Evolutionary conservation across 2,113 vertebrate genomes (phyloP), one percentile per base, ranked within the genome.

Genomic region (Oostethus manadensis): DNA sequence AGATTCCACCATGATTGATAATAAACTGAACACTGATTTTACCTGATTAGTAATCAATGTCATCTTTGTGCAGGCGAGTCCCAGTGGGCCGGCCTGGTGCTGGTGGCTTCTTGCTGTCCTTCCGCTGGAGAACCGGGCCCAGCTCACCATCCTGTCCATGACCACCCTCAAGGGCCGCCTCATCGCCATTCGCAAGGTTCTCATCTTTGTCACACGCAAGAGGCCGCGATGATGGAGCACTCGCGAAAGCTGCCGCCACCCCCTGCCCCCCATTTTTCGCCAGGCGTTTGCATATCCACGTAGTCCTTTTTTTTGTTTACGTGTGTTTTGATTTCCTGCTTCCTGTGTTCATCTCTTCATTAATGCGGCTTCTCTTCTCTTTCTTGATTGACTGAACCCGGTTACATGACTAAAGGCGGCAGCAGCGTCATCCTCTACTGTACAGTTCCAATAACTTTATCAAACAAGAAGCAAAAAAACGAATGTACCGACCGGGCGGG

Each of bases 71-170:
- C 75, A 98, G 95, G 91, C 81, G 44, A 93, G 89, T 74, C 88
- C 91, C 21, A 90, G 88, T 42, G 95, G 93, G 35, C 95, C 96
- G 4, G 90, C 93, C 2, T 98, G 96, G 94, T 92, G 90, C 86
- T 98, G 96, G 92, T 96, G 93, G 93, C 88, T 95, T 44, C 88
- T 96, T 56, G 94, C 91, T 0, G 93, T 97, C 49, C 77, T 97
- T 55, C 94, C 95, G 0, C 64, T 97, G 75, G 95, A 95, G 63
- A 92, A 88, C 61, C 89, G 92, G 71, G 93, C 96, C 71, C 94
- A 97, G 77, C 90, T 97, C 78, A 93, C 92, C 60, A 93, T 96
- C 66, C 71, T 96, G 17, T 77, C 93, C 62, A 93, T 96, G 93
- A 93, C 85, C 18, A 92, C 90, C 0, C 89, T 95, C n/a, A 96